Base-by-base conservation (phyloP, 2,888 invertebrate species). In the Melipona bicolor region DNA sequence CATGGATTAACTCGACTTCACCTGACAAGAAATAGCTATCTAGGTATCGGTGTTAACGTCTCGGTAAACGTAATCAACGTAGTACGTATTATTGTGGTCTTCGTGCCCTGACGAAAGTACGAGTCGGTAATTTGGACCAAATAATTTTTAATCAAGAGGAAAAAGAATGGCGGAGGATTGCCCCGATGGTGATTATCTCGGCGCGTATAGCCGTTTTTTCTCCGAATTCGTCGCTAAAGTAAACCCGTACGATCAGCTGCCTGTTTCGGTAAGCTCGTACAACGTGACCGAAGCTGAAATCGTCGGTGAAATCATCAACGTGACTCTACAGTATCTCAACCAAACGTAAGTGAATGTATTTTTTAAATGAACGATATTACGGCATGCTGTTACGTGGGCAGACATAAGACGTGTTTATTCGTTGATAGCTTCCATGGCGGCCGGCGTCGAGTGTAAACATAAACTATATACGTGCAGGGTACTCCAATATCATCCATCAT, bases 251-350 rank as follows among this genome's bases (percentile, higher is more conserved):
- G 97, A 97, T 94, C 97, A 97, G 93, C 95, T 97, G 89, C 97
- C 97, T 75, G 97, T 97, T 70, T 96, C 96, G 92, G 96, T 97
- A 82, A 96, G 96, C 87, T 96, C 96, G 87, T 97, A 97, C 93
- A 96, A 96, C 86, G 96, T 97, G 90, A 95, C 96, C 65, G 96
- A 96, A 90, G 94, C 95, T 17, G 97, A 97, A 95, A 95, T 97
- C 81, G 95, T 96, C 89, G 97, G 97, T 69, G 97, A 97, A 94
- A 96, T 97, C 85, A 95, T 97, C 81, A 96, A 97, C 94, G 97
- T 97, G 96, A 96, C 96, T 72, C 96, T 97, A 78, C 97, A 97
- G 94, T 97, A 97, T 95, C 95, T 97, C 91, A 96, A 96, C 89
- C 96, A 97, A 94, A 97, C 97, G 97, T 97, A 95, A 96, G 96